Percentiles rank a stretch among this genome's conserved stretches.
Conservation (phyloP, 2,888 invertebrate species). For the Nephrotoma flavescens region DNA sequence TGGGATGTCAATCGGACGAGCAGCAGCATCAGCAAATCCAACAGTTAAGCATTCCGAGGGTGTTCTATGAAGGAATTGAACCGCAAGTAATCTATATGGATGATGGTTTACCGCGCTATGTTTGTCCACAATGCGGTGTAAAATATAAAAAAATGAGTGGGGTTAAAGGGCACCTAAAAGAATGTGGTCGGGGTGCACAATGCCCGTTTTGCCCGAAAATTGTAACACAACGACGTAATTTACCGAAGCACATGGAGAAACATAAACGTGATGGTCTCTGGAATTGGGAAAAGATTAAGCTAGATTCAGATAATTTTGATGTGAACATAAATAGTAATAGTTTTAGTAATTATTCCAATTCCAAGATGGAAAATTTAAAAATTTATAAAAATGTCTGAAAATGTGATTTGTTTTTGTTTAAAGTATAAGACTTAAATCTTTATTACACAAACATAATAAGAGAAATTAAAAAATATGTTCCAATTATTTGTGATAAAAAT, state of each 20-base stretch:
- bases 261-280: slow-evolving; percentile 11
- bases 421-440: neutral
- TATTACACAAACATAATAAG: neutral
- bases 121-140: slow-evolving; percentile 19
- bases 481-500: neutral
- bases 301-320: neutral
- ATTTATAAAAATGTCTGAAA: neutral
- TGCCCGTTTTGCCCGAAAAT: slow-evolving; percentile 19
- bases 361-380: neutral
- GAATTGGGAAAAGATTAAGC: neutral
- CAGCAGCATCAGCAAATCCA: neutral
- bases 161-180: slow-evolving; percentile 18
- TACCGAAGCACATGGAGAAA: slow-evolving; percentile 18
- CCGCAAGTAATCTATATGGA: slow-evolving; percentile 17
- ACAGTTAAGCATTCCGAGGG: neutral
- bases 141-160: slow-evolving; percentile 19
- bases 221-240: slow-evolving; percentile 19
- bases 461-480: neutral
- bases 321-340: neutral
- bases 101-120: slow-evolving; percentile 17
- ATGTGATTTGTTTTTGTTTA: neutral
- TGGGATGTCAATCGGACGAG: neutral
- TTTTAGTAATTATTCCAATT: neutral
- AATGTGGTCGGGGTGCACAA: slow-evolving; percentile 19
- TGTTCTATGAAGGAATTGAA: slow-evolving; percentile 1